phyloP scores from a whole-genome alignment of 2,888 invertebrate genomes.

The Ommatoiulus sabulosus region DNA sequence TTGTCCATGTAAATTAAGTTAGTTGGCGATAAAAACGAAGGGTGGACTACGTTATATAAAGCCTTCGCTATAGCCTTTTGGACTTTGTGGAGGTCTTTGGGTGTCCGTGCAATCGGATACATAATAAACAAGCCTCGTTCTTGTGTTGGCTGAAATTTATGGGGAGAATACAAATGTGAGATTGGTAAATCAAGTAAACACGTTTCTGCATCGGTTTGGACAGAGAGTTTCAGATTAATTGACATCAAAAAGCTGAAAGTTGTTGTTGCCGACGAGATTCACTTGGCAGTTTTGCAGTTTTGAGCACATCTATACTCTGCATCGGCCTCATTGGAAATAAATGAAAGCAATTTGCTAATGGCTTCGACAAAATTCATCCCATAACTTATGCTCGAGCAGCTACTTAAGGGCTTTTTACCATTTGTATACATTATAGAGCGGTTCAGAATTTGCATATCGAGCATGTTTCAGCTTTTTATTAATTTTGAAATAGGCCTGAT shows the following conservation, averaged over 20 bases:
- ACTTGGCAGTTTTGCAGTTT: conserved; percentile 2
- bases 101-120: conserved; percentile 10
- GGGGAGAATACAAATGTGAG: not conserved
- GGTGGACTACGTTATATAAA: conserved; percentile 4
- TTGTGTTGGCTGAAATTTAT: conserved; percentile 7
- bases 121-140: conserved; percentile 4
- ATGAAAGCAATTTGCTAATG: conserved; percentile 43
- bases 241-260: not conserved
- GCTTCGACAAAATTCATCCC: conserved; percentile 17
- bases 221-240: conserved; percentile 39
- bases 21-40: not conserved
- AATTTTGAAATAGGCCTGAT: not conserved
- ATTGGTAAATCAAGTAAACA: conserved; percentile 15
- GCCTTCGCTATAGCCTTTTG: not conserved
- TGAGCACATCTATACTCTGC: not conserved
- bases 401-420: conserved; percentile 18
- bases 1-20: conserved; percentile 30
- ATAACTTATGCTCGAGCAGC: conserved; percentile 29
- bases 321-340: conserved; percentile 10
- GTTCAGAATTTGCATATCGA: not conserved
- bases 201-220: not conserved
- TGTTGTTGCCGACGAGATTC: not conserved
- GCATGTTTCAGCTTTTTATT: conserved; percentile 18
- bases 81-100: conserved; percentile 29
- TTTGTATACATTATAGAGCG: not conserved